A percentile compares a stretch with the other conserved stretches of the same genome.
These are phyloP conservation scores for Phyllotreta cruciferae DNA, from an alignment of 2,888 invertebrate genomes.

Conservation along the genomic window DNA sequence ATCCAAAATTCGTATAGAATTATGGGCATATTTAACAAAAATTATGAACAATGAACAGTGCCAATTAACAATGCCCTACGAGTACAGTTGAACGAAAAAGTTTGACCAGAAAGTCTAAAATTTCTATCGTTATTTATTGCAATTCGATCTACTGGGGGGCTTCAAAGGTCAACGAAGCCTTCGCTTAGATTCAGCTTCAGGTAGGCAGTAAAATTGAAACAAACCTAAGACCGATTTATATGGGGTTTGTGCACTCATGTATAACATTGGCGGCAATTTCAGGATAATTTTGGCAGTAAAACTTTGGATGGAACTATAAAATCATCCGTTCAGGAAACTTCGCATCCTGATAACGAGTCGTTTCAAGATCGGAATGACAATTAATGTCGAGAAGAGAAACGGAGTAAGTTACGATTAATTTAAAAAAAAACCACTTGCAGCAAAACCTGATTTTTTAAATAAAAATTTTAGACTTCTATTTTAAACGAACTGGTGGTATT, in stretches of 20 bases:
- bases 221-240: conserved; percentile 1
- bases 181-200: neutral
- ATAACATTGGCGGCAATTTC: conserved; percentile 9
- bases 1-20: conserved; percentile 5
- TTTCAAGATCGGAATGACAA: conserved; percentile 2
- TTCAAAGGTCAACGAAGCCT: neutral
- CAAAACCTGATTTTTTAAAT: neutral
- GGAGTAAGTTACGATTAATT: neutral
- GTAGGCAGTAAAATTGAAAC: neutral
- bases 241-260: conserved; percentile 4
- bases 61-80: too few species aligned
- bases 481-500: neutral
- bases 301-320: conserved; percentile 4
- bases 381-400: neutral
- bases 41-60: neutral
- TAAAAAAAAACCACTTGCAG: neutral
- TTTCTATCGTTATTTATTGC: too few species aligned
- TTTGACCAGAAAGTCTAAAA: too few species aligned
- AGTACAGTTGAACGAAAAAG: too few species aligned
- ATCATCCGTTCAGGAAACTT: neutral
- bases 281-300: conserved; percentile 10
- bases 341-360: conserved; percentile 1
- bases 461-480: too few species aligned
- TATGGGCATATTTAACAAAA: neutral
- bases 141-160: neutral